Evolutionary conservation across 1,140 invertebrate species (phyloP).

Genomic region (Mycetomoellerius zeteki): DNA sequence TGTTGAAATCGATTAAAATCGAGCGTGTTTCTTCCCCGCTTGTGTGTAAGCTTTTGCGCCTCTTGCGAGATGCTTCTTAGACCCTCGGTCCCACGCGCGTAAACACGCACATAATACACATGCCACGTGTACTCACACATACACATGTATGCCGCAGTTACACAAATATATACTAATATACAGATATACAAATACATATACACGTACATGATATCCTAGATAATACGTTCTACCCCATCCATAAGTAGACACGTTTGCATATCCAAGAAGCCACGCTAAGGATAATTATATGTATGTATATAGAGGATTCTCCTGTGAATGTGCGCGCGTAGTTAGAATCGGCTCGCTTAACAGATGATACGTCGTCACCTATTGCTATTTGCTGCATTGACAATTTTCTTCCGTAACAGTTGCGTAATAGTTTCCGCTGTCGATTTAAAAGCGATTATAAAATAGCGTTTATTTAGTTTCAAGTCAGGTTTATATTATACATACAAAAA

Average conservation of each 20-base stretch:
- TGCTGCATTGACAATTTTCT: slow-evolving; percentile 42
- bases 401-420: background rate
- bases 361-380: slow-evolving; percentile 55
- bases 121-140: background rate
- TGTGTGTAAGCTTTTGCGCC: slow-evolving; percentile 78
- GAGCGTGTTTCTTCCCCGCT: slow-evolving; percentile 67
- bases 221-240: slow-evolving; percentile 15
- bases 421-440: slow-evolving; percentile 46
- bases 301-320: slow-evolving; percentile 49
- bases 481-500: background rate
- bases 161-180: slow-evolving; percentile 20
- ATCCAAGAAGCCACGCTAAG: slow-evolving; percentile 56
- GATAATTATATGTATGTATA: slow-evolving; percentile 59
- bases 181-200: slow-evolving; percentile 23
- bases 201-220: slow-evolving; percentile 30
- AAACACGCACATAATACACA: background rate
- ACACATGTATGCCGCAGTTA: background rate
- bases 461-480: background rate
- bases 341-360: slow-evolving; percentile 61
- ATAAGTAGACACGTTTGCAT: slow-evolving; percentile 31
- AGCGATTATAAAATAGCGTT: background rate
- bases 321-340: slow-evolving; percentile 64
- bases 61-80: slow-evolving; percentile 71
- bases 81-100: slow-evolving; percentile 15
- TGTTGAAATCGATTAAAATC: slow-evolving; percentile 17